Evolutionary conservation across 2,797 vertebrate species (phyloP).

Genomic region (Myotis pilosus): DNA sequence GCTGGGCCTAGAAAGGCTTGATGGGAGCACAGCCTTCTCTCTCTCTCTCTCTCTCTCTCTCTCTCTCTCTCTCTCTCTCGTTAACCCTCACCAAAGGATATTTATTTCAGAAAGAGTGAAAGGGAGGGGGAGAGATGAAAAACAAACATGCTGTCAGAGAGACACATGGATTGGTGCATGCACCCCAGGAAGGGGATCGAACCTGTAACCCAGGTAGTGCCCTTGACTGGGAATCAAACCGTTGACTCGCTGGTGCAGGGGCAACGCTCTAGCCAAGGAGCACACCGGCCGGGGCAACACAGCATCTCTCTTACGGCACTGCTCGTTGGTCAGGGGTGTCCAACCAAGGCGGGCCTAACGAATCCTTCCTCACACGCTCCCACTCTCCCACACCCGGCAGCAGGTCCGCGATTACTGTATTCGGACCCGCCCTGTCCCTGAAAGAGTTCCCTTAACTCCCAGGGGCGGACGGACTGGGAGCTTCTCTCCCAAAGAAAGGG

Average conservation of each 20-base stretch:
- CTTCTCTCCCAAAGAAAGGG: background rate
- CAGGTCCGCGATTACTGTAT: background rate
- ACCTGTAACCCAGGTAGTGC: background rate
- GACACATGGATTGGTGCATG: too few species aligned
- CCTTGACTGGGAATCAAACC: too few species aligned
- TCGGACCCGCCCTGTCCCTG: too few species aligned
- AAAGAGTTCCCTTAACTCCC: background rate
- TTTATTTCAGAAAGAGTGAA: too few species aligned
- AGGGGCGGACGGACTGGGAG: background rate
- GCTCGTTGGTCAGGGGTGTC: background rate
- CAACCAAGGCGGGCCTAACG: background rate
- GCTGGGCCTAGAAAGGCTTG: background rate
- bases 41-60: background rate
- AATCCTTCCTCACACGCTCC: background rate
- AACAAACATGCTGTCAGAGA: background rate
- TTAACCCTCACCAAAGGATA: background rate
- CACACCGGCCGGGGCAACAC: background rate
- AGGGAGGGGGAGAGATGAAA: too few species aligned
- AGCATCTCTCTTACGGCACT: background rate
- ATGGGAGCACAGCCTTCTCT: background rate
- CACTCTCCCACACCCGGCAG: background rate
- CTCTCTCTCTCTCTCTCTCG: background rate
- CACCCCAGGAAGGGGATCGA: background rate
- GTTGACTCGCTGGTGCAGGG: too few species aligned
- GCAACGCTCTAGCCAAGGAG: too few species aligned